Evolutionary conservation across 23 tunicate genomes (phyloP), one percentile per base, ranked within the genome.

Genomic region (Trididemnum clinides): DNA sequence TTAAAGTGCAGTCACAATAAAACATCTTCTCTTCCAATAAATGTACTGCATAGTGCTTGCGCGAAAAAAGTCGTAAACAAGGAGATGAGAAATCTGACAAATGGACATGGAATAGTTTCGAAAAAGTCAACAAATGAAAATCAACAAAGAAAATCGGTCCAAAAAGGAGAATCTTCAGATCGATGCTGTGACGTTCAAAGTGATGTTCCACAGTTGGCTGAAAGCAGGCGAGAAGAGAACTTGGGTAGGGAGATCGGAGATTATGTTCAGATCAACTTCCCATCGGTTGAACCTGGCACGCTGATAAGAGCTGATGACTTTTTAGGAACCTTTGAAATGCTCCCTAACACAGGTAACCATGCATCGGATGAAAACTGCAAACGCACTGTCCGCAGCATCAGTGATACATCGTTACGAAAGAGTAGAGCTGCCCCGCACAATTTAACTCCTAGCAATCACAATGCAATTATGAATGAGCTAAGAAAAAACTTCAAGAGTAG

Each of bases 251-350:
- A 49, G 18, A 12, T n/a, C n/a, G 36, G n/a, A 6, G 80, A 44
- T n/a, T 74, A 74, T 38, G 80, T 74, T 2, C 27, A 37, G 38
- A 74, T 74, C 22, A 38, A 74, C 30, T 74, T 35, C 32, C 80
- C 80, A 2, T 25, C 30, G 7, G 80, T 74, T 10, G 57, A 74
- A 37, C 80, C 80, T 2, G 80, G 80, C 36, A 74, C 80, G 10
- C 4, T 74, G 10, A 74, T 74, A 20, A 57, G 80, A 1, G 30
- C 80, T 2, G 57, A 74, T 22, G 27, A 6, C 21, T n/a, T 22
- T 2, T n/a, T 57, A 2, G 57, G 80, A 18, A 57, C 20, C 36
- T 20, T 37, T 37, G 10, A 25, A n/a, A 44, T 5, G 28, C 10
- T 37, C 1, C 58, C 57, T 5, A 38, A 19, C 58, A 39, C 28